These are phyloP conservation scores for Phortica variegata DNA, from an alignment of 1,140 invertebrate species.

Conservation along the genomic window DNA sequence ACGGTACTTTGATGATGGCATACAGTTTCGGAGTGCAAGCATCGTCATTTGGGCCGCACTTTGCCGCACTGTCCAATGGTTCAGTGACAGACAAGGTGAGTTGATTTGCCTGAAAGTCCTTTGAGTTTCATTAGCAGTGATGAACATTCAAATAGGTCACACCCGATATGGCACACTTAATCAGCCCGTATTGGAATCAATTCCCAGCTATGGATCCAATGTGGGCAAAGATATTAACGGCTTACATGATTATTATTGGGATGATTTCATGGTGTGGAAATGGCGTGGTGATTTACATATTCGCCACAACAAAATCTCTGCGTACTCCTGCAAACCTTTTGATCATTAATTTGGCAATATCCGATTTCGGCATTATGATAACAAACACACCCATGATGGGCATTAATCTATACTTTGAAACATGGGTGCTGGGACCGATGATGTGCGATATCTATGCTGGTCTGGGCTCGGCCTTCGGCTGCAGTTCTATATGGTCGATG, in stretches of 20 bases:
- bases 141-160: conserved; percentile 60
- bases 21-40: conserved; percentile 39
- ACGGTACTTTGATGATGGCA: too few species aligned
- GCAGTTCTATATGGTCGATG: conserved; percentile 84
- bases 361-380: conserved; percentile 83
- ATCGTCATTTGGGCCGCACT: conserved; percentile 45
- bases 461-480: conserved; percentile 77
- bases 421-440: conserved; percentile 79
- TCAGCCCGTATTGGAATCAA: conserved; percentile 74
- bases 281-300: conserved; percentile 66
- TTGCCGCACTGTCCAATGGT: conserved; percentile 52
- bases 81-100: conserved; percentile 50
- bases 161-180: conserved; percentile 70
- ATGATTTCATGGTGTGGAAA: conserved; percentile 62
- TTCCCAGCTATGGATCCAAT: conserved; percentile 77
- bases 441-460: conserved; percentile 82
- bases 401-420: conserved; percentile 83
- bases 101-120: background rate
- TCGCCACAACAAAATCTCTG: conserved; percentile 62
- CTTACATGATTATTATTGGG: conserved; percentile 47
- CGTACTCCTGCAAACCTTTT: conserved; percentile 63
- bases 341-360: conserved; percentile 64
- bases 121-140: background rate
- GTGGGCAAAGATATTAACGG: conserved; percentile 61
- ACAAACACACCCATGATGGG: conserved; percentile 81